A percentile compares a stretch with the other conserved stretches of the same genome.
These are phyloP conservation scores for Charaxes varanes DNA, from an alignment of 1,140 invertebrate genomes.

Conservation along the genomic window DNA sequence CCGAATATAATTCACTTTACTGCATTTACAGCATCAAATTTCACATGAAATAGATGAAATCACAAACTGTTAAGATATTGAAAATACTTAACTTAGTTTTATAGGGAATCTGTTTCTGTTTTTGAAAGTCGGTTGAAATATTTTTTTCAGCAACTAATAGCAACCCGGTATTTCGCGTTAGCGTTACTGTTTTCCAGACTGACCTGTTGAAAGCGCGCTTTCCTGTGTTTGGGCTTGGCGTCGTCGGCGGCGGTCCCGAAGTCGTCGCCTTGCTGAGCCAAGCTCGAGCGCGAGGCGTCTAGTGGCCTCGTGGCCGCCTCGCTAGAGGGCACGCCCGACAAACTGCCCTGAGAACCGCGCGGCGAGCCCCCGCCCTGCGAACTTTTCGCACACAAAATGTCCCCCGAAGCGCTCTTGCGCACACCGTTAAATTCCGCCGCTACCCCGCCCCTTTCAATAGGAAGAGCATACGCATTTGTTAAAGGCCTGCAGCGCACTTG, in stretches of 20 bases:
- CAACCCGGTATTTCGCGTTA: too few relatives aligned
- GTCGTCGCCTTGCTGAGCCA: constrained; percentile 38
- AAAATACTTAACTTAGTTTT: too few relatives aligned
- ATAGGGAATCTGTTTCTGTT: too few relatives aligned
- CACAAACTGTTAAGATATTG: too few relatives aligned
- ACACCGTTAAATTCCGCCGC: constrained; percentile 74
- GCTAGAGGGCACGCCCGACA: constrained; percentile 28
- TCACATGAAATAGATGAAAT: too few relatives aligned
- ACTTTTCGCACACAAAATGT: constrained; percentile 75
- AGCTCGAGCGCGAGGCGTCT: constrained; percentile 40
- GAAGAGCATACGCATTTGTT: too few relatives aligned
- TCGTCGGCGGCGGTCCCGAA: constrained; percentile 39
- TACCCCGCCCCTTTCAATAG: constrained; percentile 12
- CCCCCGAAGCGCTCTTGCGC: constrained; percentile 86
- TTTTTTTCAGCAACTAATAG: too few relatives aligned
- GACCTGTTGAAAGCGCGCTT: constrained; percentile 90
- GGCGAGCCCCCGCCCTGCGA: constrained; percentile 61
- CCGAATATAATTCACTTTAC: too few relatives aligned
- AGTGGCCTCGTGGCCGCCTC: constrained; percentile 28
- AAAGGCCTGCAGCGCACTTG: too few relatives aligned
- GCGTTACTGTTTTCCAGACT: too few relatives aligned
- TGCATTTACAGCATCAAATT: too few relatives aligned
- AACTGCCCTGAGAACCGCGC: constrained; percentile 53
- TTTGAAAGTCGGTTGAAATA: too few relatives aligned
- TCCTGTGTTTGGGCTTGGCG: constrained; percentile 84